A percentile compares a stretch with the other conserved stretches of the same genome.
Conservation (phyloP, 2,888 invertebrate species). For the Noctua comes region DNA sequence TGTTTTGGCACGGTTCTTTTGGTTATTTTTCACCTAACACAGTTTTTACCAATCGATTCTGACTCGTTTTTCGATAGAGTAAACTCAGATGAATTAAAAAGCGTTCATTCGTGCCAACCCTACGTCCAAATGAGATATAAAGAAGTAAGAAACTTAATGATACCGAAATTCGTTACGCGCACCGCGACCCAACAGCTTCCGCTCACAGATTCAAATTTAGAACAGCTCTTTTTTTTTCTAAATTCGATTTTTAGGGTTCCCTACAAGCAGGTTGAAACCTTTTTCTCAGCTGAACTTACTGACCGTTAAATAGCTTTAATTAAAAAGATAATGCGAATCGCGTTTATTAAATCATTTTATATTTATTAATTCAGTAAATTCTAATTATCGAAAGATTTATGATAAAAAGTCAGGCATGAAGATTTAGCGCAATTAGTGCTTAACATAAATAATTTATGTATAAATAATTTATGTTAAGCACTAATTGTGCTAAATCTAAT, state of each 20-base stretch:
- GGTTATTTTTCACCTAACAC: not conserved
- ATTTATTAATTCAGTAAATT: constrained; percentile 2
- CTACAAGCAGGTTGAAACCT: not conserved
- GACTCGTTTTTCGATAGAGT: not conserved
- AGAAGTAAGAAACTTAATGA: constrained; percentile 82
- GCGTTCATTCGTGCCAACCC: constrained; percentile 65
- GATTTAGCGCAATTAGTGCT: not conserved
- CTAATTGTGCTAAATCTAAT: too few species aligned
- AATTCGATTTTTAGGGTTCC: constrained; percentile 67
- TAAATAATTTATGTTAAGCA: not conserved
- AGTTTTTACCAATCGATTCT: not conserved
- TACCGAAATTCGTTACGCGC: constrained; percentile 86
- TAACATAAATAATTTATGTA: not conserved
- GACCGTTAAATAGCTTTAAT: not conserved
- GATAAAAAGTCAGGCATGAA: not conserved
- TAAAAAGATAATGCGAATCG: not conserved
- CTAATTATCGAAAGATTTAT: constrained; percentile 14
- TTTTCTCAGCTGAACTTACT: not conserved
- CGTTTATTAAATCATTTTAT: not conserved
- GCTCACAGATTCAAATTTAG: constrained; percentile 86
- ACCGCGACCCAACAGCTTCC: constrained; percentile 82
- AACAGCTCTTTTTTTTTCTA: constrained; percentile 76
- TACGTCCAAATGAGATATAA: constrained; percentile 75
- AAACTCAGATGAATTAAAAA: not conserved
- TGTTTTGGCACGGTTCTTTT: too few species aligned